Evolutionary conservation across 2,888 invertebrate species (phyloP).

Genomic region (Ptychoptera albimana): DNA sequence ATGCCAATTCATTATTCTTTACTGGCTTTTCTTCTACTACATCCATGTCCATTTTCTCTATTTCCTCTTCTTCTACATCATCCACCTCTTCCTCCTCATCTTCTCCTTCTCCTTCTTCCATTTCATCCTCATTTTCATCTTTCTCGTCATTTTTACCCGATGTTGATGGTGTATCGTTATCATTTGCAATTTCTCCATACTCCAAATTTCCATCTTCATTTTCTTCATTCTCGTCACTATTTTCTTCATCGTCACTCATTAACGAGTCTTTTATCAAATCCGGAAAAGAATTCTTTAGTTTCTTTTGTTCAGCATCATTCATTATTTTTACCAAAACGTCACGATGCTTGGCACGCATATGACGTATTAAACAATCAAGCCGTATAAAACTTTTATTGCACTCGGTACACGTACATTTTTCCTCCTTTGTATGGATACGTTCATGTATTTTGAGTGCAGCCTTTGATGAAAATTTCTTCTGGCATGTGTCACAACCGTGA

Average conservation of each 20-base stretch:
- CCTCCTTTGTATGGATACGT: constrained; percentile 4
- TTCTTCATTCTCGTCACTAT: neutral
- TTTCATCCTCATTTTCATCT: neutral
- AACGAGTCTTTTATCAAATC: too few relatives aligned
- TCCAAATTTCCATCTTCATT: constrained; percentile 2
- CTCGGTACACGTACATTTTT: constrained; percentile 8
- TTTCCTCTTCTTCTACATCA: constrained; percentile 16
- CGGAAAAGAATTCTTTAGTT: constrained; percentile 6
- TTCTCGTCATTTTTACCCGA: neutral
- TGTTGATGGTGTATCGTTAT: too few relatives aligned
- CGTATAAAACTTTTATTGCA: constrained; percentile 59
- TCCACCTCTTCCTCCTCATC: constrained; percentile 1
- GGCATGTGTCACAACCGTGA: constrained; percentile 9
- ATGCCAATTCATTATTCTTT: too few relatives aligned
- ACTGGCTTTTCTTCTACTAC: neutral
- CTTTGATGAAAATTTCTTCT: constrained; percentile 6
- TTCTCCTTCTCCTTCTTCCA: neutral
- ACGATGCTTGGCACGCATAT: constrained; percentile 38
- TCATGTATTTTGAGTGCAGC: constrained; percentile 2
- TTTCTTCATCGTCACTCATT: constrained; percentile 6
- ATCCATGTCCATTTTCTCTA: too few relatives aligned
- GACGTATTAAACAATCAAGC: constrained; percentile 24
- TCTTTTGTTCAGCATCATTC: constrained; percentile 40
- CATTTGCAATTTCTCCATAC: too few relatives aligned
- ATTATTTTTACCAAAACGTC: constrained; percentile 33